A percentile compares a stretch with the other conserved stretches of the same genome.
These are phyloP conservation scores for Rhagophthalmus giganteus DNA, from an alignment of 2,888 invertebrate species.

Conservation along the genomic window DNA sequence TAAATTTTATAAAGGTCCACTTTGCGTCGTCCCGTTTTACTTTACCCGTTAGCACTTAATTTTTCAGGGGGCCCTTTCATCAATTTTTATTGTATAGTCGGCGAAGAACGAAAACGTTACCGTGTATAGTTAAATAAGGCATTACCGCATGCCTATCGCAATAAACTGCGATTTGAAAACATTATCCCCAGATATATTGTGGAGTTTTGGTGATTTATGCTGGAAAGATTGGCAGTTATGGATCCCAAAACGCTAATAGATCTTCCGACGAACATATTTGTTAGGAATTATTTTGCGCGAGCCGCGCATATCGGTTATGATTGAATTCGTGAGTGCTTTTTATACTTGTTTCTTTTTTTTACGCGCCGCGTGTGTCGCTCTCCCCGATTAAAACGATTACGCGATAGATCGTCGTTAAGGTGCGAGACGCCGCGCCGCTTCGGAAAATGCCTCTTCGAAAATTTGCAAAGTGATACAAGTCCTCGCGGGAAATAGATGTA, in stretches of 20 bases:
- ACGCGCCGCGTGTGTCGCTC: too few relatives aligned
- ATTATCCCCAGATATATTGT: conserved; percentile 23
- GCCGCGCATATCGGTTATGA: too few relatives aligned
- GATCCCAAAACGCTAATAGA: conserved; percentile 20
- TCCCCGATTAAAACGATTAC: too few relatives aligned
- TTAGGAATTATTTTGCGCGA: conserved; percentile 15
- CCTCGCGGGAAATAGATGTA: too few relatives aligned
- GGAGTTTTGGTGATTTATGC: conserved; percentile 22
- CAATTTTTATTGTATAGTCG: not conserved
- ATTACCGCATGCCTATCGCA: conserved; percentile 7
- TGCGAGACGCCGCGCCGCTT: too few relatives aligned
- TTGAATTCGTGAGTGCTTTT: too few relatives aligned
- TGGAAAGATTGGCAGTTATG: conserved; percentile 24
- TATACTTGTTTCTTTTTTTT: too few relatives aligned
- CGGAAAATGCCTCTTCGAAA: too few relatives aligned
- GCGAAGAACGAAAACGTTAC: not conserved
- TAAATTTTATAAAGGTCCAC: not conserved
- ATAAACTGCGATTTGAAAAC: conserved; percentile 23
- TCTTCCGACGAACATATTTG: conserved; percentile 10
- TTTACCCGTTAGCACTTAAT: too few relatives aligned
- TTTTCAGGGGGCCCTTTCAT: not conserved
- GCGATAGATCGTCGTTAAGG: too few relatives aligned
- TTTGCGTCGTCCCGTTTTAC: not conserved
- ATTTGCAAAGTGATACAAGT: too few relatives aligned
- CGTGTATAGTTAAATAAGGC: not conserved